Evolutionary conservation across 2,888 invertebrate genomes (phyloP), one percentile per base, ranked within the genome.

Genomic region (Dasysyrphus tricinctus): DNA sequence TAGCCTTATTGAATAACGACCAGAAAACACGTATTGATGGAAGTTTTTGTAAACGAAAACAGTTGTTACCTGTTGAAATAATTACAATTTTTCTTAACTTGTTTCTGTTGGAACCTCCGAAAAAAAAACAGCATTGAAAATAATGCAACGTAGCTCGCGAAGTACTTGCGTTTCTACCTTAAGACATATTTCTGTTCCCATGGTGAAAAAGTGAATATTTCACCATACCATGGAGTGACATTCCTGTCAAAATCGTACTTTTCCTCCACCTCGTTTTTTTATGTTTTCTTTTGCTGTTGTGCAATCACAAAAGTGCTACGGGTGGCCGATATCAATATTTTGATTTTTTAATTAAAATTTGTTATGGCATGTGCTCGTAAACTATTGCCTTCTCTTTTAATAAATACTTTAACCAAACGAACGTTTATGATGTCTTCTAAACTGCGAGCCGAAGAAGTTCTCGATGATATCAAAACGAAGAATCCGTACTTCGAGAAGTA

Each of bases 401-500:
- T 47, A 14, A 88, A 80, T 24, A 75, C 34, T 9, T 12, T 88
- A 39, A 44, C 88, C 6, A 88, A 81, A 63, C 90, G 92, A 72
- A 88, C 84, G 49, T 90, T 93, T 42, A 89, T 89, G 65, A 94
- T 94, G 94, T 92, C 93, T 1, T 92, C 92, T 0, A 89, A 91
- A 24, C 86, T 89, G 14, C 92, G 92, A 34, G 91, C 93, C 16
- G 93, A 94, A 88, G 93, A 94, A 89, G 93, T 92, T 1, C 86
- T 94, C 5, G 94, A 94, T 16, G 92, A 93, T 16, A 88, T 95
- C 7, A 92, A 92, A 61, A 92, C 93, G 56, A 92, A 91, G 5
- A 97, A 97, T 93, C 97, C 97, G 0, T 97, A 96, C 90, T 97
- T 94, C 90, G 95, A 95, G 19, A 97, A 97, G 90, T 97, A 97